phyloP scores from a whole-genome alignment of 1,140 invertebrate genomes.

The Acromyrmex echinatior region DNA sequence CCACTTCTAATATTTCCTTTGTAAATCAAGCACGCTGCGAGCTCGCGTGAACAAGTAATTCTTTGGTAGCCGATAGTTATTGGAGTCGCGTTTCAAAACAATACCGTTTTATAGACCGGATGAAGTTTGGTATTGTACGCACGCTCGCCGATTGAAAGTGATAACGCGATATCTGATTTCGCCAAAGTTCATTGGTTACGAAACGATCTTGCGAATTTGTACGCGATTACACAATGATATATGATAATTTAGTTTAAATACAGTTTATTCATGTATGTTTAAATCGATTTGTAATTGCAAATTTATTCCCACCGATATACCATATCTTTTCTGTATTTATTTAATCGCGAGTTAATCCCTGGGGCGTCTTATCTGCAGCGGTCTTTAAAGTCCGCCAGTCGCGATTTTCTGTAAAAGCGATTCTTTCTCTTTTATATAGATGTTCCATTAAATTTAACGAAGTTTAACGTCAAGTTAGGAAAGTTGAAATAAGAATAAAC shows the following conservation, averaged over 20 bases:
- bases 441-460: slow-evolving; percentile 1
- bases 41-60: slow-evolving; percentile 47
- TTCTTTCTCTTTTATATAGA: neutral
- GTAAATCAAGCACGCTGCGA: slow-evolving; percentile 39
- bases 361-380: neutral
- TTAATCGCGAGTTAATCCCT: slow-evolving; percentile 11
- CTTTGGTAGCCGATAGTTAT: slow-evolving; percentile 37
- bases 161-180: slow-evolving; percentile 15
- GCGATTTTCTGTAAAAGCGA: neutral
- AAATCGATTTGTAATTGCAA: neutral
- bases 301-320: too few relatives aligned
- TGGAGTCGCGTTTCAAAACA: slow-evolving; percentile 48
- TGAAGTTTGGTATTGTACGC: neutral
- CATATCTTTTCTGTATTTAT: neutral
- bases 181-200: neutral
- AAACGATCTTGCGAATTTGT: neutral
- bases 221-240: neutral
- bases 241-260: neutral
- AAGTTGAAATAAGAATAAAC: neutral
- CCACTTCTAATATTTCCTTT: slow-evolving; percentile 56
- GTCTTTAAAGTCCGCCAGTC: neutral
- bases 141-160: neutral
- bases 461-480: neutral
- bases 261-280: too few relatives aligned
- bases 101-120: slow-evolving; percentile 21